Conservation (phyloP, 2,797 vertebrate genomes). For the Poecilia velifera region DNA sequence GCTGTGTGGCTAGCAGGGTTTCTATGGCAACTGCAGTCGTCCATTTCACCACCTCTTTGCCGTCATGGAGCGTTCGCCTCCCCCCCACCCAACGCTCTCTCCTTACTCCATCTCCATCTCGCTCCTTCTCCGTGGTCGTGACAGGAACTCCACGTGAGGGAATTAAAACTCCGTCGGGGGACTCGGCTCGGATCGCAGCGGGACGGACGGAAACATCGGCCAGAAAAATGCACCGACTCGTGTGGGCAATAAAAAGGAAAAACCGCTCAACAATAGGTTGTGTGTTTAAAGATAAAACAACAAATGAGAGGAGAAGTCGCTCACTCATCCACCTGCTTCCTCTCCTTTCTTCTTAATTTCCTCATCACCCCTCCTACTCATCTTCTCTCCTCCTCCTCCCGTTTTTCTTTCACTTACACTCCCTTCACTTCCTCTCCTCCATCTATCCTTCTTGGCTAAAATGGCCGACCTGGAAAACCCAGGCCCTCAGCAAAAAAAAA, state of each 20-base stretch:
- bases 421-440: constrained; percentile 50
- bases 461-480: constrained; percentile 79
- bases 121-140: constrained; percentile 62
- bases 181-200: constrained; percentile 63
- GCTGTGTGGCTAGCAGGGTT: constrained; percentile 74
- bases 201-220: constrained; percentile 45
- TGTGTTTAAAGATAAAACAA: constrained; percentile 37
- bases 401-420: constrained; percentile 9
- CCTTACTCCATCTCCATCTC: constrained; percentile 30
- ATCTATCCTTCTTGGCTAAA: constrained; percentile 70
- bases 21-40: constrained; percentile 81
- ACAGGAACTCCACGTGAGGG: constrained; percentile 73
- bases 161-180: constrained; percentile 74
- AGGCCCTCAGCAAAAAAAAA: constrained; percentile 77
- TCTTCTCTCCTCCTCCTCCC: constrained; percentile 5
- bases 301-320: constrained; percentile 63
- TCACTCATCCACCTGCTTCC: constrained; percentile 57
- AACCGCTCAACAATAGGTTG: constrained; percentile 1
- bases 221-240: constrained; percentile 34
- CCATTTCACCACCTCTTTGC: constrained; percentile 78
- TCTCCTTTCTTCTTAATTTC: constrained; percentile 36
- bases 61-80: constrained; percentile 61
- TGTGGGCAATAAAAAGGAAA: constrained; percentile 39
- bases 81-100: not conserved
- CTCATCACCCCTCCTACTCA: constrained; percentile 39